phyloP scores from a whole-genome alignment of 2,888 invertebrate genomes.

The Choristoneura rosaceana region DNA sequence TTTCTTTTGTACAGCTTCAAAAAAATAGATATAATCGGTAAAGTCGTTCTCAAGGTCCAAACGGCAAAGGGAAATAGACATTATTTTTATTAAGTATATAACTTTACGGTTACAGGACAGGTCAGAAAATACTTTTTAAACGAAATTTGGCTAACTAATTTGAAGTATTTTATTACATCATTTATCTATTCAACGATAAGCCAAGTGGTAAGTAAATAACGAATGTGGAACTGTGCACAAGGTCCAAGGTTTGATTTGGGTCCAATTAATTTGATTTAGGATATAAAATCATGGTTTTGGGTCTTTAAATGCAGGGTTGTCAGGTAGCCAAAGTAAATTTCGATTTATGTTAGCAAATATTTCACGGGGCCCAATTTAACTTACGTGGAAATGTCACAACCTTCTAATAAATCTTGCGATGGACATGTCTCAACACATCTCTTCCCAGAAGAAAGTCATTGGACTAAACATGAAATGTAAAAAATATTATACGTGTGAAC shows the following conservation, averaged over 20 bases:
- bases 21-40: too few species aligned
- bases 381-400: constrained; percentile 53
- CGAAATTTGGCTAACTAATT: neutral
- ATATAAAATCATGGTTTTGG: neutral
- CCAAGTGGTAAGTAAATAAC: neutral
- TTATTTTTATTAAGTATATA: too few species aligned
- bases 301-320: neutral
- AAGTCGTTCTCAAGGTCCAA: too few species aligned
- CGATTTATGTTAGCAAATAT: neutral
- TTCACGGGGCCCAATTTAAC: constrained; percentile 40
- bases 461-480: constrained; percentile 69
- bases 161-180: neutral
- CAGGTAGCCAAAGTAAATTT: neutral
- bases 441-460: constrained; percentile 80
- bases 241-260: neutral
- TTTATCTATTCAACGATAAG: too few species aligned
- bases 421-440: constrained; percentile 68
- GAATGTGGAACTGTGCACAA: neutral
- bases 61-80: too few species aligned
- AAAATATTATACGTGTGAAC: constrained; percentile 40
- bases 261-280: neutral
- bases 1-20: too few species aligned
- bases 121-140: too few species aligned
- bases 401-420: constrained; percentile 74
- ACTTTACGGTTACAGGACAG: too few species aligned